Evolutionary conservation across 2,113 vertebrate genomes (phyloP), one percentile per base, ranked within the genome.

Genomic region (Morone chrysops): DNA sequence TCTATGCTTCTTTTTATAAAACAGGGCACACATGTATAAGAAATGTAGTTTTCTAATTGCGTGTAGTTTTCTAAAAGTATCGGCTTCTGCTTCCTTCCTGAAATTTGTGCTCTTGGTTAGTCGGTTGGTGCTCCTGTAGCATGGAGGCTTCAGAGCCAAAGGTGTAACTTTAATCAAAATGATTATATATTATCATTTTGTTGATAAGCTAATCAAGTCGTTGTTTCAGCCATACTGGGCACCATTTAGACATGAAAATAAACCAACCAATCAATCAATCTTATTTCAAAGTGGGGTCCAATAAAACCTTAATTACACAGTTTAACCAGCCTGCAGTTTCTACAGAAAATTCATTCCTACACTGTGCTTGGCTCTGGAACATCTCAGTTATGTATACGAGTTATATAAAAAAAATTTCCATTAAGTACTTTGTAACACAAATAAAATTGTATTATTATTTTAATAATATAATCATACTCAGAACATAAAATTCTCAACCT

Each of bases 331-430:
- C 12, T 57, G 6, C 45, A 71, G 31, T 74, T 74, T 61, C 75
- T 60, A 66, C 50, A 68, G 54, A 80, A 47, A 50, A 54, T 54
- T 57, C 11, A 47, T 31, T 47, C 7, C 16, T 84, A 18, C n/a
- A 38, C 20, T 70, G 54, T 73, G 78, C 68, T 54, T 25, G 16
- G 20, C 57, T 73, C 62, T 73, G 50, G 11, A 77, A 7, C 61
- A 61, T 83, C 11, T n/a, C 1, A 70, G 43, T 22, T 72, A 36
- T 45, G 38, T n/a, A 17, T 36, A 78, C 36, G 47, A 38, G 12
- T 36, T 16, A 20, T 48, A 56, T 1, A 45, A 14, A 18, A n/a
- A n/a, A n/a, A n/a, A n/a, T 18, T 20, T 16, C 8, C 50, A 45
- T 47, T 10, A 31, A n/a, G 11, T 38, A 43, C 8, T 8, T 18